Evolutionary conservation across 1,140 invertebrate genomes (phyloP).

Genomic region (Bombyx mori): ASM3026992v2 NC_085118.1:5551501-5552000

Average conservation of each 20-base stretch:
- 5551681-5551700: conserved; percentile 64
- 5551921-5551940: conserved; percentile 63
- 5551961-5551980: conserved; percentile 23
- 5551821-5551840: conserved; percentile 67
- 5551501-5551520: too few relatives aligned
- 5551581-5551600: too few relatives aligned
- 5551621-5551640: too few relatives aligned
- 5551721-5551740: conserved; percentile 45
- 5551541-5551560: too few relatives aligned
- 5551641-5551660: conserved; percentile 5
- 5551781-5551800: conserved; percentile 69
- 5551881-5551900: conserved; percentile 70
- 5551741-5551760: conserved; percentile 53
- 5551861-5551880: conserved; percentile 70
- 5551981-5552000: conserved; percentile 23
- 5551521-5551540: too few relatives aligned
- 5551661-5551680: conserved; percentile 45
- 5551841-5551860: conserved; percentile 64
- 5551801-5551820: conserved; percentile 69
- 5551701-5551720: conserved; percentile 55
- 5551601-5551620: too few relatives aligned
- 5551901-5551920: conserved; percentile 67
- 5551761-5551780: conserved; percentile 73
- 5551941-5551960: conserved; percentile 62
- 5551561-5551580: too few relatives aligned